Conservation (phyloP, 2,113 vertebrate species). For the Grantiella picta region DNA sequence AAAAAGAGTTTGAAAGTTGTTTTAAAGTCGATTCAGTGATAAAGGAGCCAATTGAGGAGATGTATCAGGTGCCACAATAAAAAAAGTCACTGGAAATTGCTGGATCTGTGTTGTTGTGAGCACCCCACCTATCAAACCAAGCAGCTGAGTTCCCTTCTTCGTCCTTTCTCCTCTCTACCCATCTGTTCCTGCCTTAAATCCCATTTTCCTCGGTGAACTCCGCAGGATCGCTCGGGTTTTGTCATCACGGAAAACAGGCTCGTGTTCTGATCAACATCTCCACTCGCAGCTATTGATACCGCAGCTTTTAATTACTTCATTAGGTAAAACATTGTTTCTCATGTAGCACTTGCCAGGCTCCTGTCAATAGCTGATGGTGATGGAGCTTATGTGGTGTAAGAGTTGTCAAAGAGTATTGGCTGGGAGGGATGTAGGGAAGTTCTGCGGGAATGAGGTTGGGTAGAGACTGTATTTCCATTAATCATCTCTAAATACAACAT, state of each 20-base stretch:
- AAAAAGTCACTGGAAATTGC: background rate
- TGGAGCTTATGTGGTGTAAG: background rate
- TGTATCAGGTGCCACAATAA: background rate
- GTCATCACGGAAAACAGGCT: background rate
- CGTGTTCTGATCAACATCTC: background rate
- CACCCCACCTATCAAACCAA: background rate
- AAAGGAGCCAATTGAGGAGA: slow-evolving; percentile 22
- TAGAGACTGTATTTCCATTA: background rate
- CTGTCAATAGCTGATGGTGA: background rate
- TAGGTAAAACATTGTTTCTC: background rate
- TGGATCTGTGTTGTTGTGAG: background rate
- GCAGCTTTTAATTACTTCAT: background rate
- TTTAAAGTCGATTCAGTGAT: slow-evolving; percentile 20
- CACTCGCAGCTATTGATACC: background rate
- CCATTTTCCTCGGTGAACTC: background rate
- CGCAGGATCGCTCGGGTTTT: fast-evolving
- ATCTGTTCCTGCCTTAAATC: background rate
- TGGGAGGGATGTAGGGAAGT: background rate
- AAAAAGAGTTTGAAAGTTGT: background rate
- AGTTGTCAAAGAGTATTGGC: background rate
- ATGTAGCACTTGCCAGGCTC: background rate
- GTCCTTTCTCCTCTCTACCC: background rate
- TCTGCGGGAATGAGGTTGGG: background rate
- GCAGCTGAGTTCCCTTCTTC: background rate
- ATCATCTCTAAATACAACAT: background rate